These are phyloP conservation scores for Rhabditoides inermis DNA, from an alignment of 2,888 invertebrate species.

Conservation along the genomic window DNA sequence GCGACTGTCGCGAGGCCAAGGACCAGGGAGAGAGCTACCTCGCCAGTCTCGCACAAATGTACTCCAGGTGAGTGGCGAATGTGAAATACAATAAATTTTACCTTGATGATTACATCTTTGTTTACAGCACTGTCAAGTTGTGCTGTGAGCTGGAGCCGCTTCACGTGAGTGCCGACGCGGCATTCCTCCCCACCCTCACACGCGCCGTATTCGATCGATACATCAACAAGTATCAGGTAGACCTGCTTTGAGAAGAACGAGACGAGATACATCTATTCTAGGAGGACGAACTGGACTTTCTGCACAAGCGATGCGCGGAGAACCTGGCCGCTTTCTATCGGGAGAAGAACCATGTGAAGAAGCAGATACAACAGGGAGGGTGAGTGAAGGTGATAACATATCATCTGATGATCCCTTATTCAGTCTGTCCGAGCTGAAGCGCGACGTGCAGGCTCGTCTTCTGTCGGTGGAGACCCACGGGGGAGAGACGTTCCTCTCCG, in stretches of 20 bases:
- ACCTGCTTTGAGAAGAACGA: too few relatives aligned
- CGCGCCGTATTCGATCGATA: conserved; percentile 73
- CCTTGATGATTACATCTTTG: not conserved
- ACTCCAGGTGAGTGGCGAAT: conserved; percentile 65
- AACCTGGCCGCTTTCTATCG: conserved; percentile 79
- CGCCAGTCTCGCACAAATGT: conserved; percentile 76
- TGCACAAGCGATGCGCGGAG: conserved; percentile 69
- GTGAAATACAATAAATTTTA: not conserved
- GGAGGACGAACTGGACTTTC: conserved; percentile 65
- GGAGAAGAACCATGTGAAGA: conserved; percentile 86
- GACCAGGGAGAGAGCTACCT: conserved; percentile 82
- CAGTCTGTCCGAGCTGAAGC: conserved; percentile 79
- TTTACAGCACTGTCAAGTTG: conserved; percentile 66
- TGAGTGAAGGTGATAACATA: conserved; percentile 1
- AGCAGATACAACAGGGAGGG: conserved; percentile 79
- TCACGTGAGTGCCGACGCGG: conserved; percentile 72
- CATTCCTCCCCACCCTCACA: conserved; percentile 70
- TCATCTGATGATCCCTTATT: not conserved
- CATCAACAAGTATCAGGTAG: conserved; percentile 64
- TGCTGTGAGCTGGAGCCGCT: conserved; percentile 68
- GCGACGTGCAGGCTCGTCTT: conserved; percentile 86
- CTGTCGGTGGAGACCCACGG: conserved; percentile 90
- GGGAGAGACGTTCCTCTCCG: conserved; percentile 86
- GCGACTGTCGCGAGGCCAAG: conserved; percentile 60
- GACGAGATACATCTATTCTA: too few relatives aligned